Evolutionary conservation across 2,888 invertebrate species (phyloP).

Genomic region (Baccha elongata): DNA sequence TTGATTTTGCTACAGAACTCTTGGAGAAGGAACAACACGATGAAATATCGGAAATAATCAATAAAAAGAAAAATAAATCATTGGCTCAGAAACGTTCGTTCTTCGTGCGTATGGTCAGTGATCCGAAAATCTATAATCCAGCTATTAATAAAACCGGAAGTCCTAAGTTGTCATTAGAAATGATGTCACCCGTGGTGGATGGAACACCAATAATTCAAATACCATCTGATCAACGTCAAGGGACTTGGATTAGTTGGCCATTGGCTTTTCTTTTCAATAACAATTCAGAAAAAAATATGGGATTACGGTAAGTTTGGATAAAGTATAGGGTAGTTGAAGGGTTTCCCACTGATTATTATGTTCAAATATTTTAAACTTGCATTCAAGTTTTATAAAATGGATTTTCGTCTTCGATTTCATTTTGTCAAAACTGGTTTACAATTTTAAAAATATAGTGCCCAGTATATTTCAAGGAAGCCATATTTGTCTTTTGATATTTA

Average conservation of each 20-base stretch:
- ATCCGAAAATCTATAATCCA: slow-evolving; percentile 97
- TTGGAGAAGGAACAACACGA: slow-evolving; percentile 88
- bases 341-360: too few species aligned
- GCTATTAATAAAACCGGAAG: slow-evolving; percentile 91
- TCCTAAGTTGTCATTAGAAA: slow-evolving; percentile 82
- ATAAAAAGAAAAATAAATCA: slow-evolving; percentile 89
- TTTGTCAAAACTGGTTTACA: too few species aligned
- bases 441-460: too few species aligned
- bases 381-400: too few species aligned
- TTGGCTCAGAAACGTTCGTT: slow-evolving; percentile 96
- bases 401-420: too few species aligned
- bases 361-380: too few species aligned
- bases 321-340: too few species aligned
- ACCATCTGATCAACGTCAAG: slow-evolving; percentile 83
- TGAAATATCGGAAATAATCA: slow-evolving; percentile 88
- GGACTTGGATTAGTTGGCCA: slow-evolving; percentile 96
- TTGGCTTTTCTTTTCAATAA: slow-evolving; percentile 92
- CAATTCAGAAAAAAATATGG: slow-evolving; percentile 88
- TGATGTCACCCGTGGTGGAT: slow-evolving; percentile 79
- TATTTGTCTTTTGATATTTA: too few species aligned
- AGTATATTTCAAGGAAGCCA: too few species aligned
- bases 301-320: slow-evolving; percentile 90
- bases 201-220: slow-evolving; percentile 80
- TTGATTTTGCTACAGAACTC: slow-evolving; percentile 90
- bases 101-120: slow-evolving; percentile 98